Evolutionary conservation across 2,797 vertebrate genomes (phyloP).

Genomic region (Lutjanus argentimaculatus): DNA sequence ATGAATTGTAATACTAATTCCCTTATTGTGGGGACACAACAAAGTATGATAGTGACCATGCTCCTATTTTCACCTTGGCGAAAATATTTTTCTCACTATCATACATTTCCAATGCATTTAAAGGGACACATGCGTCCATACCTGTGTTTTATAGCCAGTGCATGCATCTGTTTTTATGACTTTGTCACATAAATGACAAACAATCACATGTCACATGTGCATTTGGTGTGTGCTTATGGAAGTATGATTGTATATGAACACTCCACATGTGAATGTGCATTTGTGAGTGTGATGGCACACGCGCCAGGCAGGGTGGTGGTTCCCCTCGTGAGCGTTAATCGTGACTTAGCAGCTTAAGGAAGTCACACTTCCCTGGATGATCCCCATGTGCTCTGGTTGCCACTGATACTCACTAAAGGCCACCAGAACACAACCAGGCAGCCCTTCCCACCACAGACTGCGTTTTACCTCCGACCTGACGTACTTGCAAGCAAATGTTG

Average conservation of each 20-base stretch:
- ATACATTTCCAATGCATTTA: background rate
- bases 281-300: slow-evolving; percentile 32
- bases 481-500: slow-evolving; percentile 32
- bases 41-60: background rate
- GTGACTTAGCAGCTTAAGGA: slow-evolving; percentile 82
- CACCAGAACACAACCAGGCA: slow-evolving; percentile 35
- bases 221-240: background rate
- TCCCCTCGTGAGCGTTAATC: slow-evolving; percentile 78
- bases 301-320: slow-evolving; percentile 45
- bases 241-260: slow-evolving; percentile 17
- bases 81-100: background rate
- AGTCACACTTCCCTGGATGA: slow-evolving; percentile 82
- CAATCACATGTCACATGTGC: background rate
- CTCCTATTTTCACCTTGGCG: background rate
- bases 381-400: slow-evolving; percentile 75
- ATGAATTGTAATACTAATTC: too few species aligned
- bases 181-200: background rate
- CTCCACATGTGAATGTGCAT: slow-evolving; percentile 32
- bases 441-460: background rate
- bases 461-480: slow-evolving; percentile 9
- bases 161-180: background rate
- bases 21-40: background rate
- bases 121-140: background rate
- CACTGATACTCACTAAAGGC: slow-evolving; percentile 42
- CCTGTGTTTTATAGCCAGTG: background rate